phyloP scores from a whole-genome alignment of 2,888 invertebrate genomes.

The Strigamia crassipes region DNA sequence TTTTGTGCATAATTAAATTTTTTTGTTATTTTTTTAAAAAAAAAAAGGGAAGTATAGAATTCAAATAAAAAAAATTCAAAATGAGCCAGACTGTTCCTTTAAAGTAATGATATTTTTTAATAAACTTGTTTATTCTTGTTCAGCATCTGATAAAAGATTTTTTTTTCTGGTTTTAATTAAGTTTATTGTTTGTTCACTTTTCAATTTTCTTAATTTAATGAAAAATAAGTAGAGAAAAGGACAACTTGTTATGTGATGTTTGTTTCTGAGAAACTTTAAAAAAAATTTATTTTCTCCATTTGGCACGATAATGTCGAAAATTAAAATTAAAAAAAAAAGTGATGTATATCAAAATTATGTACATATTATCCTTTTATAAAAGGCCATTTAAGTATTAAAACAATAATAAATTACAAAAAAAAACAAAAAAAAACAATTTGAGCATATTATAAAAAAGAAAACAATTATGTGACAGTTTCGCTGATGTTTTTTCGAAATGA shows the following conservation, averaged over 20 bases:
- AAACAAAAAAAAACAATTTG: background rate
- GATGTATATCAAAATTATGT: background rate
- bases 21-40: too few species aligned
- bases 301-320: background rate
- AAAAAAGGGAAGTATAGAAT: too few species aligned
- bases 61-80: too few species aligned
- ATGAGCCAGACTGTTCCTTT: too few species aligned
- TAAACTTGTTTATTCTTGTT: background rate
- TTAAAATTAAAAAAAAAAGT: background rate
- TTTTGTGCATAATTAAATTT: too few species aligned
- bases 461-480: slow-evolving; percentile 43
- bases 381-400: background rate
- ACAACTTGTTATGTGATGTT: background rate
- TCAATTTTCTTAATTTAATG: background rate
- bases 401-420: background rate
- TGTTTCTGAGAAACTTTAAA: background rate
- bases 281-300: background rate
- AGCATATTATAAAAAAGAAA: background rate
- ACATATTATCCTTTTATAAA: background rate
- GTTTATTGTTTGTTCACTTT: background rate
- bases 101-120: background rate
- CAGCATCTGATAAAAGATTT: background rate
- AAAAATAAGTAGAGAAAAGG: background rate
- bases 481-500: slow-evolving; percentile 33
- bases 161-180: background rate